phyloP scores from a whole-genome alignment of 2,888 invertebrate species.

The Melanargia galathea region DNA sequence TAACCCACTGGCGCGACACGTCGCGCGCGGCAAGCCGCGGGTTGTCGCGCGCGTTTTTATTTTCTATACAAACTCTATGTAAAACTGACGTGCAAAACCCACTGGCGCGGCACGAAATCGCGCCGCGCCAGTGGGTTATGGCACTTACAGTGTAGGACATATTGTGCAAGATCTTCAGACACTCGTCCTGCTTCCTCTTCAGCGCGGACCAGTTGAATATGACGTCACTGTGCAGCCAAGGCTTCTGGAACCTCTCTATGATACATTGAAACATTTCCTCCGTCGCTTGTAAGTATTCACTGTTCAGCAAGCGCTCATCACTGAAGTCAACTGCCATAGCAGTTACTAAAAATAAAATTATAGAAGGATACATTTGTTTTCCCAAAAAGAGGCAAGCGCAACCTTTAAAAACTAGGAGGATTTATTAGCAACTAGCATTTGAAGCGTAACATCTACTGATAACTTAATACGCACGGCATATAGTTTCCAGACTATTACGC shows the following conservation, averaged over 20 bases:
- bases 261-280: conserved; percentile 58
- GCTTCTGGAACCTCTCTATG: conserved; percentile 62
- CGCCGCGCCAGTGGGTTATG: too few species aligned
- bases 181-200: conserved; percentile 60
- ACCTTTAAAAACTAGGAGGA: too few species aligned
- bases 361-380: too few species aligned
- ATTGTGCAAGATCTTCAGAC: conserved; percentile 59
- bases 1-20: too few species aligned
- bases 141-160: conserved; percentile 64
- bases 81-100: too few species aligned
- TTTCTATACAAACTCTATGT: too few species aligned
- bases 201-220: conserved; percentile 56
- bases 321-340: conserved; percentile 64
- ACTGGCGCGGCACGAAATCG: too few species aligned
- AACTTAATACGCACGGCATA: conserved; percentile 25
- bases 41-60: too few species aligned
- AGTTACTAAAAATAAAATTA: conserved; percentile 53
- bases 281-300: conserved; percentile 60
- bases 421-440: too few species aligned
- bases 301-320: conserved; percentile 56
- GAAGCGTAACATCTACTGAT: not conserved
- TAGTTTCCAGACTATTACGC: conserved; percentile 60
- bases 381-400: too few species aligned
- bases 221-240: conserved; percentile 58
- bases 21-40: too few species aligned